Percentiles rank a stretch among this genome's conserved stretches.
phyloP scores from a whole-genome alignment of 2,797 vertebrate genomes.

The Apodemus agrarius region DNA sequence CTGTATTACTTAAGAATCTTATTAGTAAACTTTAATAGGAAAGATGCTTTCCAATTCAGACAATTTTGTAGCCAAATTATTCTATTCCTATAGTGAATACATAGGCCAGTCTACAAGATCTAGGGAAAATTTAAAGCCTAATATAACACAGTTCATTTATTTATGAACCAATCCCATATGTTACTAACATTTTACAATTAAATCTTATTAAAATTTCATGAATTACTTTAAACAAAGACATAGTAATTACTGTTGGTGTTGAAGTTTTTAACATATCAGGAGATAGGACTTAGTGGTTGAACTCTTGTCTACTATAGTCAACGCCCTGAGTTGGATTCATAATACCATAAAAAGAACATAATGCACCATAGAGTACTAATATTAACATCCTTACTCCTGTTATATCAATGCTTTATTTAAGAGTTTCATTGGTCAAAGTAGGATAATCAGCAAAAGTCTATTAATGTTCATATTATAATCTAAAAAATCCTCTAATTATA shows the following conservation, averaged over 20 bases:
- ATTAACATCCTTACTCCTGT: neutral
- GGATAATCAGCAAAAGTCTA: neutral
- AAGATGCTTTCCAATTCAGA: neutral
- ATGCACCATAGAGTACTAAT: neutral
- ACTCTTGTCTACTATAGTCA: neutral
- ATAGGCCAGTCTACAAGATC: neutral
- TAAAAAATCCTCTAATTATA: neutral
- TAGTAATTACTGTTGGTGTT: neutral
- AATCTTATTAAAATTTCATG: neutral
- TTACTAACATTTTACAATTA: conserved; percentile 4
- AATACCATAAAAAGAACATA: neutral
- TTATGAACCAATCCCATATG: neutral
- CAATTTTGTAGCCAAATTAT: neutral
- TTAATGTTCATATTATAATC: neutral
- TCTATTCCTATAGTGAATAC: neutral
- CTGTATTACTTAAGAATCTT: neutral
- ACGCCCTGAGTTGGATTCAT: neutral
- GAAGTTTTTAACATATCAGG: neutral
- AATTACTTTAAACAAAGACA: neutral
- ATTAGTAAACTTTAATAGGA: neutral
- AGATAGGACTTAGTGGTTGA: neutral
- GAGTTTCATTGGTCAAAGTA: neutral
- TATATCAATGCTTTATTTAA: neutral
- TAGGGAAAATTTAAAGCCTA: neutral
- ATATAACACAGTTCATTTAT: neutral